Percentiles rank a stretch among this genome's conserved stretches.
Conservation (phyloP, 2,888 invertebrate species). For the Helicoverpa assulta region DNA sequence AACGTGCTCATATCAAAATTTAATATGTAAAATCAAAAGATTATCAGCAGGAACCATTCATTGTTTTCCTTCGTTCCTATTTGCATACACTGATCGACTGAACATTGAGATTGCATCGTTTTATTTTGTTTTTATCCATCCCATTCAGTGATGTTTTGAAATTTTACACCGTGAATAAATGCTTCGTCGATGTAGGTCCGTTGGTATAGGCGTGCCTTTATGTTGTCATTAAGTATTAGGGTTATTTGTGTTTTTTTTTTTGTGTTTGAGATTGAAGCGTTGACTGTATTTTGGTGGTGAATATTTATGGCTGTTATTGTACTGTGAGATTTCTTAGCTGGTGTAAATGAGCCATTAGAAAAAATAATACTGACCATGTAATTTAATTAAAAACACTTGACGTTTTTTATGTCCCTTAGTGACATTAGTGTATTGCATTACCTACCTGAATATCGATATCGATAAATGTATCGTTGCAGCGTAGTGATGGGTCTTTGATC, state of each 20-base stretch:
- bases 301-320: slow-evolving; percentile 5
- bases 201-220: slow-evolving; percentile 46
- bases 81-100: slow-evolving; percentile 83
- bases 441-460: slow-evolving; percentile 49
- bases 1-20: slow-evolving; percentile 61
- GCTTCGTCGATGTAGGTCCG: slow-evolving; percentile 74
- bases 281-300: slow-evolving; percentile 34
- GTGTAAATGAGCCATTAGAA: too few species aligned
- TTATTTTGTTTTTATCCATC: slow-evolving; percentile 67
- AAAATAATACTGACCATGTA: too few species aligned
- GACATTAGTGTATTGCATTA: slow-evolving; percentile 50
- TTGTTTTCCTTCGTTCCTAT: slow-evolving; percentile 81
- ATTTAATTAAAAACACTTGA: too few species aligned
- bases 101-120: slow-evolving; percentile 71
- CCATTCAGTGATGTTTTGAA: slow-evolving; percentile 76
- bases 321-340: not conserved
- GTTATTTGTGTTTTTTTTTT: slow-evolving; percentile 21
- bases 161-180: slow-evolving; percentile 80
- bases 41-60: slow-evolving; percentile 84
- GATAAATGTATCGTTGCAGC: slow-evolving; percentile 12
- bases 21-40: slow-evolving; percentile 72
- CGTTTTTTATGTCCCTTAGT: too few species aligned
- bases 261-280: slow-evolving; percentile 21
- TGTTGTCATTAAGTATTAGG: slow-evolving; percentile 48
- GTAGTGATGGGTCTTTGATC: too few species aligned